Percentiles rank a stretch among this genome's conserved stretches.
phyloP scores from a whole-genome alignment of 2,888 invertebrate genomes.

The Pyrochroa serraticornis region DNA sequence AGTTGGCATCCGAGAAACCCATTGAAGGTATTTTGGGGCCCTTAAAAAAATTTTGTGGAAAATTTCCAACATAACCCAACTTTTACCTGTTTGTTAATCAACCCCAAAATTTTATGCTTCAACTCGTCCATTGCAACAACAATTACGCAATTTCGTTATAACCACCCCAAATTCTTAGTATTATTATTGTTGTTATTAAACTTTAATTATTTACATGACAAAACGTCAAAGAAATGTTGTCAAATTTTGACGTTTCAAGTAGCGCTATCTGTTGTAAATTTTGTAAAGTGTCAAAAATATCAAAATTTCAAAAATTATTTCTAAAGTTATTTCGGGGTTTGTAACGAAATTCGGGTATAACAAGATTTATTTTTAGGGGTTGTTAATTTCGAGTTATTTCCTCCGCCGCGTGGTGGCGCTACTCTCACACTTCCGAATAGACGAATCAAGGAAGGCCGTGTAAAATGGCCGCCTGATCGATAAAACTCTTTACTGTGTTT shows the following conservation, averaged over 20 bases:
- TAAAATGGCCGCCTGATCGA: constrained; percentile 54
- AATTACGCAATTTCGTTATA: not conserved
- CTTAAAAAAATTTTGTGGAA: constrained; percentile 40
- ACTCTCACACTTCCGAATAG: constrained; percentile 28
- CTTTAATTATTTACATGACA: too few relatives aligned
- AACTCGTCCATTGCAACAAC: constrained; percentile 54
- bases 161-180: too few relatives aligned
- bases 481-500: constrained; percentile 49
- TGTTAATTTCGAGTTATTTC: too few relatives aligned
- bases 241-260: too few relatives aligned
- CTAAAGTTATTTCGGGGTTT: too few relatives aligned
- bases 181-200: too few relatives aligned
- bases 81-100: constrained; percentile 55
- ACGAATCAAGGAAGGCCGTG: constrained; percentile 34
- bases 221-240: too few relatives aligned
- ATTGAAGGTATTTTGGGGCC: constrained; percentile 58
- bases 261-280: not conserved
- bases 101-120: constrained; percentile 55
- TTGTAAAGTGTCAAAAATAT: too few relatives aligned
- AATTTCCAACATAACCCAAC: not conserved
- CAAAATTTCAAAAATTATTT: too few relatives aligned
- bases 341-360: too few relatives aligned
- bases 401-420: constrained; percentile 24
- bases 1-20: constrained; percentile 58
- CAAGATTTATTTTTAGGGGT: too few relatives aligned